Percentiles rank a stretch among this genome's conserved stretches.
Evolutionary conservation across 2,888 invertebrate species (phyloP).

Genomic region (Hipparchia sbordonii): DNA sequence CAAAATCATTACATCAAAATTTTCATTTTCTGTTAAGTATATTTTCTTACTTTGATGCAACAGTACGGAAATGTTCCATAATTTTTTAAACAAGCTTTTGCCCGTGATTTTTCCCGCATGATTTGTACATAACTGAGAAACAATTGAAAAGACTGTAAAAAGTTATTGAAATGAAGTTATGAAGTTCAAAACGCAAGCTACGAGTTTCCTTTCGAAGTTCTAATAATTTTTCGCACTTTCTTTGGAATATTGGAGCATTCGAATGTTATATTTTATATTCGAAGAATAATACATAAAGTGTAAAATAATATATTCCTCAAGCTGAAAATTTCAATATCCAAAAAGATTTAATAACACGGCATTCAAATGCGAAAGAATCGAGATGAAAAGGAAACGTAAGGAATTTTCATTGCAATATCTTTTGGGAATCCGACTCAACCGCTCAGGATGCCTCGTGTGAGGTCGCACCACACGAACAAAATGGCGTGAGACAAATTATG

Average conservation of each 20-base stretch:
- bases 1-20: not conserved
- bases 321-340: conserved; percentile 32
- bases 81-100: not conserved
- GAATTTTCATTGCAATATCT: conserved; percentile 44
- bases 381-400: conserved; percentile 36
- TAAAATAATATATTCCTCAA: conserved; percentile 13
- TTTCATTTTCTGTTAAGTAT: not conserved
- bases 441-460: conserved; percentile 22
- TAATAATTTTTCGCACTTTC: not conserved
- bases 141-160: no score
- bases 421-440: conserved; percentile 41
- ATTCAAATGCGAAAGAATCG: conserved; percentile 31
- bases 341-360: conserved; percentile 35
- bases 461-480: conserved; percentile 4
- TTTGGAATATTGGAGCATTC: not conserved
- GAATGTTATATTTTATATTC: not conserved
- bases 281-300: conserved; percentile 6
- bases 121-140: no score
- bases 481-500: not conserved
- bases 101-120: not conserved
- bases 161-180: no score
- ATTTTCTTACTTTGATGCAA: not conserved
- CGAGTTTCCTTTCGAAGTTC: no score
- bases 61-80: not conserved
- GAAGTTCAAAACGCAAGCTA: no score